Base-by-base conservation (phyloP, 2,888 invertebrate genomes). In the Eristalis tenax region DNA sequence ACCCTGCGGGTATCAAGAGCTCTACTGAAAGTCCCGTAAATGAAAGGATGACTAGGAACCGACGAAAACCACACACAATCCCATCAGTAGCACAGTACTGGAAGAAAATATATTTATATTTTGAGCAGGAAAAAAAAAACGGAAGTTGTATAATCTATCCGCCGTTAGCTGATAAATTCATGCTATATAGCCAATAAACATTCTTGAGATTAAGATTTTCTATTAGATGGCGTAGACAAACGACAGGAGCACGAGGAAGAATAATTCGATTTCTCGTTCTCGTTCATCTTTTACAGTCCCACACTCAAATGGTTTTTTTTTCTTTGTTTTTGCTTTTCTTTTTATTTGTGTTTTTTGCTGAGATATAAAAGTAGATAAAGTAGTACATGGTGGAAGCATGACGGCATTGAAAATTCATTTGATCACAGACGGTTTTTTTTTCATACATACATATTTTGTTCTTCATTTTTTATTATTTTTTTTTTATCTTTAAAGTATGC, bases 391-490 rank as follows among this genome's bases (percentile, higher is more conserved):
- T 70, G 26, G 35, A n/a, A 79, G 57, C 56, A 56, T 79, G 73
- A 73, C 59, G 73, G 43, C 73, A 79, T 79, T 73, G 73, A 79
- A 79, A 66, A 79, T 73, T 61, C 57, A 66, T 61, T 66, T 73
- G 61, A 73, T 50, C 73, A 73, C 28, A 73, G 43, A 63, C 11
- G 4, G 5, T 15, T 26, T 38, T 43, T 18, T 15, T 3, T 18
- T 2, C n/a, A n/a, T n/a, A n/a, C n/a, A n/a, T n/a, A n/a, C n/a
- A n/a, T n/a, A n/a, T 50, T 18, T 50, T 50, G 2, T 50, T 50
- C 5, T 18, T 18, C n/a, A 28, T 28, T 32, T 32, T 10, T 32
- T 32, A 32, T 32, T 10, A 15, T n/a, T 18, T 43, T 13, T 43
- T 43, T 43, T n/a, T 15, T 43, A 43, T 43, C 43, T 15, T 15